These are phyloP conservation scores for Brachyrhaphis roseni DNA, from an alignment of 2,797 vertebrate species.

Conservation along the genomic window DNA sequence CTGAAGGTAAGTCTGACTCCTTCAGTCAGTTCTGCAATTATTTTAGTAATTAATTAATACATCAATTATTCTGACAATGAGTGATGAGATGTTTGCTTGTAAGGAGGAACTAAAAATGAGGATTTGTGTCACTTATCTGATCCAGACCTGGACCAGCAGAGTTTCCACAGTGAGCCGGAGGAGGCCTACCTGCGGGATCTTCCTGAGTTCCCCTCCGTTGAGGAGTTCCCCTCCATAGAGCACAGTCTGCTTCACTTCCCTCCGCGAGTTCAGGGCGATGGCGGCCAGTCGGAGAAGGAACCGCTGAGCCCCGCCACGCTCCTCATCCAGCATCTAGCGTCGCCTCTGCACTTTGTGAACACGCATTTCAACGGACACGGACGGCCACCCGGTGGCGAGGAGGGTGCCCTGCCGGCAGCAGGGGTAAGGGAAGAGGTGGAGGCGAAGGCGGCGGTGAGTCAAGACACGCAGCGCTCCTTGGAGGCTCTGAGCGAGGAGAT, in stretches of 20 bases:
- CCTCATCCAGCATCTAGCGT: slow-evolving; percentile 85
- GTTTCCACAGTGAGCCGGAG: slow-evolving; percentile 90
- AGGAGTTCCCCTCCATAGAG: slow-evolving; percentile 84
- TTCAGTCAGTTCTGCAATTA: no score
- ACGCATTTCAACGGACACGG: slow-evolving; percentile 93
- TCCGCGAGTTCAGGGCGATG: slow-evolving; percentile 42
- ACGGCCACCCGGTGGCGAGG: slow-evolving; percentile 51
- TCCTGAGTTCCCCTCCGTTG: slow-evolving; percentile 86
- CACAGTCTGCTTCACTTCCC: slow-evolving; percentile 79
- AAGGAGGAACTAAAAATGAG: not conserved
- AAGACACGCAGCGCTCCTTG: slow-evolving; percentile 77
- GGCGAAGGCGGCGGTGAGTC: slow-evolving; percentile 21
- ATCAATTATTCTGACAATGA: no score
- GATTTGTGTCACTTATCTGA: not conserved
- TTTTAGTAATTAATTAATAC: no score
- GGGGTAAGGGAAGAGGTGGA: slow-evolving; percentile 23
- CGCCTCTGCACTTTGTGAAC: slow-evolving; percentile 97
- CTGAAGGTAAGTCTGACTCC: slow-evolving; percentile 85
- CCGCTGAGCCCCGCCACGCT: slow-evolving; percentile 75
- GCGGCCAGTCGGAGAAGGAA: slow-evolving; percentile 45
- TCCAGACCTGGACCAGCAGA: slow-evolving; percentile 95
- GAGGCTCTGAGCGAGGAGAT: slow-evolving; percentile 90
- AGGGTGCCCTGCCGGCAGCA: slow-evolving; percentile 26
- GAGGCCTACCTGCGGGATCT: slow-evolving; percentile 88
- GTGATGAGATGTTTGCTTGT: not conserved